These are phyloP conservation scores for Leptopilina syphax DNA, from an alignment of 2,888 invertebrate species.

Conservation along the genomic window DNA sequence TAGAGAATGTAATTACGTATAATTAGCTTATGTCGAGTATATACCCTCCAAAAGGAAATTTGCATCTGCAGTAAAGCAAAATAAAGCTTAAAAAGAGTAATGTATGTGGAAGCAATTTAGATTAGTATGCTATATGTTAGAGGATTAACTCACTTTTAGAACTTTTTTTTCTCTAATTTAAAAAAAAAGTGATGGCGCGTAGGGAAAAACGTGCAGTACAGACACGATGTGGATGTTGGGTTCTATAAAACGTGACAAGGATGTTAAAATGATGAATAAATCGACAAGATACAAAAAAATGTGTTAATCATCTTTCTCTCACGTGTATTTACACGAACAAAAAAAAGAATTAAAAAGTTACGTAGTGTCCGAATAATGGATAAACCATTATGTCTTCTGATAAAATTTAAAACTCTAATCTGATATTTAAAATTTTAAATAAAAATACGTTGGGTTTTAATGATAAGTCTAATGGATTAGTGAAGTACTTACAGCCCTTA, in stretches of 20 bases:
- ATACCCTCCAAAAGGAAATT: neutral
- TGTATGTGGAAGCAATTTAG: neutral
- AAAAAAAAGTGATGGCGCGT: neutral
- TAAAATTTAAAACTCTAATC: too few relatives aligned
- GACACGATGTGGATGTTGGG: neutral
- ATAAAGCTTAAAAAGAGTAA: neutral
- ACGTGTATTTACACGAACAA: neutral
- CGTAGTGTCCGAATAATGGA: too few relatives aligned
- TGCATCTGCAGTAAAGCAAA: neutral
- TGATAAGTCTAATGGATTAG: neutral
- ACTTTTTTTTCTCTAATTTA: slow-evolving; percentile 5
- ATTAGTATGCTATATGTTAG: neutral
- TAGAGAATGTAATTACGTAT: too few relatives aligned
- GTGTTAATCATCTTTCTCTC: slow-evolving; percentile 25
- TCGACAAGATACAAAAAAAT: neutral
- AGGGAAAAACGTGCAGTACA: neutral
- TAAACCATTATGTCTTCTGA: too few relatives aligned
- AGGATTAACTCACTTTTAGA: neutral
- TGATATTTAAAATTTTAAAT: too few relatives aligned
- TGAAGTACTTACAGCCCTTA: slow-evolving; percentile 76
- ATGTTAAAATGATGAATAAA: slow-evolving; percentile 17
- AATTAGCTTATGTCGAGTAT: neutral
- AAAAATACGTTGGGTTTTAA: too few relatives aligned
- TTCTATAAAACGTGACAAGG: slow-evolving; percentile 14
- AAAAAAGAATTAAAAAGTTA: too few relatives aligned